These are phyloP conservation scores for Cartodere bifasciata DNA, from an alignment of 2,888 invertebrate species.

Conservation along the genomic window DNA sequence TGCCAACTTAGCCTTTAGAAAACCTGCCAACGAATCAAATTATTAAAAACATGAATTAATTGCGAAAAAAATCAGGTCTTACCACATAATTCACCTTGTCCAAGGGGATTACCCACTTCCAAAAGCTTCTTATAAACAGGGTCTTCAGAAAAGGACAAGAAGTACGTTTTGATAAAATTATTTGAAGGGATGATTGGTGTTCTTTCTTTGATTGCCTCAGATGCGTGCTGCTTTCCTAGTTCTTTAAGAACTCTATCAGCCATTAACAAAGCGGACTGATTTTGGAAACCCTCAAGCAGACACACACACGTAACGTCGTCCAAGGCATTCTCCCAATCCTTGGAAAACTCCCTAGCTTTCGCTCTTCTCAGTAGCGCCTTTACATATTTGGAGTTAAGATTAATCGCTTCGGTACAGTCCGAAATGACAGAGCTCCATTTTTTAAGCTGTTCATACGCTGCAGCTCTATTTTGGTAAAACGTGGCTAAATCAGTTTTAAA, in stretches of 20 bases:
- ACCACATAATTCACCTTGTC: constrained; percentile 29
- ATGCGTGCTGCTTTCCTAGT: constrained; percentile 61
- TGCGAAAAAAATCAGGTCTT: constrained; percentile 6
- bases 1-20: constrained; percentile 56
- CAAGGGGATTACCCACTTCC: constrained; percentile 25
- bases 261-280: constrained; percentile 63
- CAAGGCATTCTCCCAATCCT: constrained; percentile 66
- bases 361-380: constrained; percentile 81
- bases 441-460: constrained; percentile 83
- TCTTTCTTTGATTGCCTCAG: constrained; percentile 56
- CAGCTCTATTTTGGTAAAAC: constrained; percentile 92
- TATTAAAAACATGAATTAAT: constrained; percentile 1
- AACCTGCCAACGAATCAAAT: constrained; percentile 39
- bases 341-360: constrained; percentile 67
- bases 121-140: constrained; percentile 52
- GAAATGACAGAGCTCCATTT: constrained; percentile 73
- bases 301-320: constrained; percentile 92
- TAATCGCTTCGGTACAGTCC: constrained; percentile 77
- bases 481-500: constrained; percentile 68
- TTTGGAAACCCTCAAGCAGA: constrained; percentile 78
- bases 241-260: constrained; percentile 84
- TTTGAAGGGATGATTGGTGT: constrained; percentile 70
- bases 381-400: constrained; percentile 71
- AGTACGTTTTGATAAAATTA: constrained; percentile 76
- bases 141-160: constrained; percentile 78